Conservation (phyloP, 2,113 vertebrate species). For the Terrapene triunguis region DNA sequence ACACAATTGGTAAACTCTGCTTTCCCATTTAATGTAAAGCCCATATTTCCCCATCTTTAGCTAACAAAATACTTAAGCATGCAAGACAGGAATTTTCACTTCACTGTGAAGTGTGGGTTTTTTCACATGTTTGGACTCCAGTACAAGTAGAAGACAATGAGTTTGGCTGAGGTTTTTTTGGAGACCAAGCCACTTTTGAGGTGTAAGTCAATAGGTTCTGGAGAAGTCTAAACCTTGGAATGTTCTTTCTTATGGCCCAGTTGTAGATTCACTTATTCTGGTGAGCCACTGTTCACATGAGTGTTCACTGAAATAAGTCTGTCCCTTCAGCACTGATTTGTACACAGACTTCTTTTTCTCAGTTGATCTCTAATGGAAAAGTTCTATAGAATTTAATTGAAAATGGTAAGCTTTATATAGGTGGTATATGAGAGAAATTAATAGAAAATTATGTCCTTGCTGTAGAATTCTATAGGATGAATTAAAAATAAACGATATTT, state of each 20-base stretch:
- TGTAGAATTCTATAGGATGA: background rate
- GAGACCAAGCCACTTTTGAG: background rate
- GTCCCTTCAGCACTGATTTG: background rate
- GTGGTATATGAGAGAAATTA: background rate
- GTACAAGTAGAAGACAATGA: background rate
- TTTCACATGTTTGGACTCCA: background rate
- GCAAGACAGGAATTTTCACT: background rate
- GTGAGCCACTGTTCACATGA: background rate
- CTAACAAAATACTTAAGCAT: background rate
- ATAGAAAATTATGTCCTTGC: accelerated
- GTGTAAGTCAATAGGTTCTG: background rate
- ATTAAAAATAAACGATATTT: background rate
- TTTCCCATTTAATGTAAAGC: background rate
- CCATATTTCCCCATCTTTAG: background rate
- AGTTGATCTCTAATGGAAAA: background rate
- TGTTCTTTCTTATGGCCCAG: background rate
- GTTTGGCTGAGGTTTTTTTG: background rate
- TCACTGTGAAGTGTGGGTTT: background rate
- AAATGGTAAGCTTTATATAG: background rate
- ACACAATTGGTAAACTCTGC: background rate
- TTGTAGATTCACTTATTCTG: background rate
- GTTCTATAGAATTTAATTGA: background rate
- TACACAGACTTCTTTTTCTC: background rate
- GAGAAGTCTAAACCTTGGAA: background rate
- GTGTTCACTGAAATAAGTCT: accelerated